Conservation (phyloP, 2,888 invertebrate species). For the Drosophila mettleri region DNA sequence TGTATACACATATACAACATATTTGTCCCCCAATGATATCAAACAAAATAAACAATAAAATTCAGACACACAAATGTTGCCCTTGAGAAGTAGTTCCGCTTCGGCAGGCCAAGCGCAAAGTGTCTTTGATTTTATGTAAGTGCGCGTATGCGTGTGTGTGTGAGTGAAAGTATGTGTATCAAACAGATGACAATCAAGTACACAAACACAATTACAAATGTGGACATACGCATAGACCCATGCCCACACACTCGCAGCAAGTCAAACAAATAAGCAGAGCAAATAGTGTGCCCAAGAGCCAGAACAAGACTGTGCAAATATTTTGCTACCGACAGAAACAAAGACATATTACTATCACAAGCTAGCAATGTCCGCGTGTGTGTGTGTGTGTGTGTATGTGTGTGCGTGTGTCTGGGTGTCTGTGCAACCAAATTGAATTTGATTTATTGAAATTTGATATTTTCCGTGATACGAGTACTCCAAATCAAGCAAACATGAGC, state of each 20-base stretch:
- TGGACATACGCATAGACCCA: conserved; percentile 52
- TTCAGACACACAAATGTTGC: conserved; percentile 78
- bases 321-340: conserved; percentile 75
- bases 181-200: conserved; percentile 80
- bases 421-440: conserved; percentile 81
- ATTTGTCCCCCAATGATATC: conserved; percentile 58
- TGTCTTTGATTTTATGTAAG: conserved; percentile 20
- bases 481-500: conserved; percentile 77
- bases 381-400: conserved; percentile 45
- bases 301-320: conserved; percentile 74
- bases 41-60: conserved; percentile 81
- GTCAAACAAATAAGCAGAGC: conserved; percentile 66
- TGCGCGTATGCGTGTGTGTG: conserved; percentile 11
- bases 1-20: conserved; percentile 30
- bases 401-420: conserved; percentile 35
- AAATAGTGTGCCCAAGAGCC: conserved; percentile 59
- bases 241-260: conserved; percentile 47
- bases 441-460: conserved; percentile 84
- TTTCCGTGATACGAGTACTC: conserved; percentile 77
- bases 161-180: conserved; percentile 56
- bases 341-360: conserved; percentile 74
- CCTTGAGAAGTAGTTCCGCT: conserved; percentile 67
- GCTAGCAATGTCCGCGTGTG: conserved; percentile 35
- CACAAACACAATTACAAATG: conserved; percentile 81
- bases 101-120: conserved; percentile 38